Evolutionary conservation across 1,140 invertebrate species (phyloP).

Genomic region (Habropoda laboriosa): DNA sequence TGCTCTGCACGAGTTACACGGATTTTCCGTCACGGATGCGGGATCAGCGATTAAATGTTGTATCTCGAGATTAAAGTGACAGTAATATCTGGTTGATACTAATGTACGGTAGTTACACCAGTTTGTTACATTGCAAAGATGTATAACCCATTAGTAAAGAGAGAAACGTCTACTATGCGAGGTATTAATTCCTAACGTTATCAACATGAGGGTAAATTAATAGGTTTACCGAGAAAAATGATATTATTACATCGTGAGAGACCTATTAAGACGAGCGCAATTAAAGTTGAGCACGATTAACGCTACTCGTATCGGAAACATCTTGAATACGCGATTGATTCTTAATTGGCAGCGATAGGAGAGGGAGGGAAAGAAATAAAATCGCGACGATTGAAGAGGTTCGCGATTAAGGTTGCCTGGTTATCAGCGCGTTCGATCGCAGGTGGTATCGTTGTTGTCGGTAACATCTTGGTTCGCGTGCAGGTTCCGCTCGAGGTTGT

Average conservation of each 20-base stretch:
- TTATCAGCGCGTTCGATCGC: conserved; percentile 17
- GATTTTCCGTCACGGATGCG: neutral
- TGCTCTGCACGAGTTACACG: neutral
- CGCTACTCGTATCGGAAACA: neutral
- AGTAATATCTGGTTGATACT: too few species aligned
- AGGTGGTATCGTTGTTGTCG: conserved; percentile 30
- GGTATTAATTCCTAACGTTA: too few species aligned
- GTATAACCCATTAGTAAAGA: too few species aligned
- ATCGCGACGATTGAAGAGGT: neutral
- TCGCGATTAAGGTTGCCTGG: neutral
- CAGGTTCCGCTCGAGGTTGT: conserved; percentile 39
- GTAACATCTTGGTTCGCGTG: conserved; percentile 41
- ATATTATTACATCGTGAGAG: too few species aligned
- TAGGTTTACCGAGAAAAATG: neutral
- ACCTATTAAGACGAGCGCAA: too few species aligned
- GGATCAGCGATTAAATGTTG: neutral
- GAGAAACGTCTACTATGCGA: too few species aligned
- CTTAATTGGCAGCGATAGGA: neutral
- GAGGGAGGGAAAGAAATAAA: neutral
- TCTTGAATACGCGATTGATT: conserved; percentile 1
- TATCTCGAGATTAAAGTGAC: too few species aligned
- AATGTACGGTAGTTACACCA: too few species aligned
- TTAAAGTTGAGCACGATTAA: too few species aligned
- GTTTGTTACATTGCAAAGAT: too few species aligned
- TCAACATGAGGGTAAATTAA: too few species aligned